A percentile compares a stretch with the other conserved stretches of the same genome.
Evolutionary conservation across 2,888 invertebrate genomes (phyloP).

Genomic region (Amphipyra tragopoginis): DNA sequence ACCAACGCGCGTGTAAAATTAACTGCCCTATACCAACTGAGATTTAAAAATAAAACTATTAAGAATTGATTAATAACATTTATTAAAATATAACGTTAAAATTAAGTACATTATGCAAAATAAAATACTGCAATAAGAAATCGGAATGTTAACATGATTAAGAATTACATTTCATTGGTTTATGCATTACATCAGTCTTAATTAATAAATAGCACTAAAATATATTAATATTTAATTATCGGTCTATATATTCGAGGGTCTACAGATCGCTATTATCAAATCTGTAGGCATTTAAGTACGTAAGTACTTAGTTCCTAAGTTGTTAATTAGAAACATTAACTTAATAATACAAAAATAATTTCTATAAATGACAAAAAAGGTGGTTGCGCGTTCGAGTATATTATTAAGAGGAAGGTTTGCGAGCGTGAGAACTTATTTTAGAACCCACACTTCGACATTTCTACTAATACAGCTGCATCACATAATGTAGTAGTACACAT

Average conservation of each 20-base stretch:
- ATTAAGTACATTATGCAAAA: conserved; percentile 59
- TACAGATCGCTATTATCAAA: background rate
- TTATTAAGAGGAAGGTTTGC: too few species aligned
- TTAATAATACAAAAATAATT: too few species aligned
- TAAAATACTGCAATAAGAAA: conserved; percentile 60
- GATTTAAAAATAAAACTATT: conserved; percentile 16
- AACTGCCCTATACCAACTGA: too few species aligned
- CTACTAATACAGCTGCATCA: too few species aligned
- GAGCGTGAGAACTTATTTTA: too few species aligned
- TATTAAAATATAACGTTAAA: conserved; percentile 55
- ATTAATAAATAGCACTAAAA: conserved; percentile 56
- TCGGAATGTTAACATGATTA: conserved; percentile 66
- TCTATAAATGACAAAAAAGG: too few species aligned
- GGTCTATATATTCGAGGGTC: conserved; percentile 31
- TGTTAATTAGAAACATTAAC: too few species aligned
- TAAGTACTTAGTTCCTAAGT: background rate
- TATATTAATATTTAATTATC: conserved; percentile 15
- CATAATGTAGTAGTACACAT: too few species aligned
- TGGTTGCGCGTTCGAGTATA: too few species aligned
- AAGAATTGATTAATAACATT: conserved; percentile 37
- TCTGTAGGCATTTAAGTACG: background rate
- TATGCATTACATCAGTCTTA: conserved; percentile 70
- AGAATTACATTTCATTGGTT: conserved; percentile 55
- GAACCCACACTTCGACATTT: too few species aligned
- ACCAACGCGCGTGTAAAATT: too few species aligned